Conservation (phyloP, 2,113 vertebrate species). For the Lanius ludovicianus region DNA sequence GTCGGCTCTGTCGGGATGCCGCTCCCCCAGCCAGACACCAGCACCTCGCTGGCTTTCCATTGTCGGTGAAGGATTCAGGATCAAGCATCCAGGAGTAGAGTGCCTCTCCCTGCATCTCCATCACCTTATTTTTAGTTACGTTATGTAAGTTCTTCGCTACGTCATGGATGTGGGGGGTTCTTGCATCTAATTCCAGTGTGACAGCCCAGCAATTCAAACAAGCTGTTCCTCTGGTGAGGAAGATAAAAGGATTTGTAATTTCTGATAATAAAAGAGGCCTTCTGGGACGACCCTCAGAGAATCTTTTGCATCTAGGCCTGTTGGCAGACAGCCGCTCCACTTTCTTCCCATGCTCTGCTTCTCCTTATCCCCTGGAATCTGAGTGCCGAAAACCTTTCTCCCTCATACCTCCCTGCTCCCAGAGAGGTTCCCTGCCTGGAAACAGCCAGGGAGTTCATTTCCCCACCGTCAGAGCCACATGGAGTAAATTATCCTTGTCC, state of each 20-base stretch:
- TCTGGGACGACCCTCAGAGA: constrained; percentile 31
- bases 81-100: neutral
- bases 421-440: neutral
- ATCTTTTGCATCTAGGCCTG: neutral
- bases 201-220: constrained; percentile 74
- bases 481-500: neutral
- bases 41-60: neutral
- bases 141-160: constrained; percentile 77
- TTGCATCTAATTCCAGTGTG: constrained; percentile 76
- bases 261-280: constrained; percentile 41
- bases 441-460: neutral
- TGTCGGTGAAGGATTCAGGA: neutral
- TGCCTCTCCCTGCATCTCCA: constrained; percentile 8
- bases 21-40: neutral
- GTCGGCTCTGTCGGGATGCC: neutral
- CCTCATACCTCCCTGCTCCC: neutral
- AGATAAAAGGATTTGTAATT: constrained; percentile 64
- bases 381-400: neutral
- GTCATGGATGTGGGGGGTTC: constrained; percentile 71
- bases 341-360: neutral
- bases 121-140: constrained; percentile 76
- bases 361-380: neutral
- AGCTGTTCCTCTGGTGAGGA: constrained; percentile 73
- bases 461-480: neutral
- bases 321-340: neutral